Base-by-base conservation (phyloP, 2,113 vertebrate species). In the Clarias macrocephalus region DNA sequence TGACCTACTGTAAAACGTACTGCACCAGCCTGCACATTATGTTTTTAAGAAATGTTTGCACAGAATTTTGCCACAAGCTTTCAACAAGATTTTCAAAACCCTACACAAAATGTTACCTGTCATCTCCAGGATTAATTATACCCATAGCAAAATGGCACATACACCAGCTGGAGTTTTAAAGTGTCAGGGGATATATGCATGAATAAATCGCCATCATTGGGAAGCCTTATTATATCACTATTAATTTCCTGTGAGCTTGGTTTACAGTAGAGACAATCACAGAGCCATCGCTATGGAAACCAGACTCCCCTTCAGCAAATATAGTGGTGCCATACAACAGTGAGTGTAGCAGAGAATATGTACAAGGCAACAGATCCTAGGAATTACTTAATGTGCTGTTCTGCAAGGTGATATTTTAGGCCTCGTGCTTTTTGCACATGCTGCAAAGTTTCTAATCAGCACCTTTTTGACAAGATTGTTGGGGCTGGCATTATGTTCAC, bases 201-300 rank as follows among this genome's bases (percentile, higher is more conserved):
- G 83, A 86, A 86, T 86, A 77, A 88, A 88, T 77, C n/a, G 83
- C 66, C 81, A 86, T 77, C 65, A 54, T 63, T 80, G 65, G 59
- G 42, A 86, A 56, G 83, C 66, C 52, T 81, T 33, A 77, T 88
- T 73, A 87, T 76, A 88, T 90, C 85, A 72, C 37, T 85, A 85
- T 87, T 88, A 80, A 88, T 88, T 87, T 90, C 84, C 85, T 80
- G 62, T 60, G 28, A 56, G 76, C 82, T 85, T 88, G 62, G 77
- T 85, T 90, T 88, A 88, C 70, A 79, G 82, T 88, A 80, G 70
- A 80, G 85, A 77, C 73, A 85, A 88, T 87, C n/a, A 25, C 80
- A 83, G 85, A 62, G 33, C 79, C 75, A 89, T 91, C 59, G 85
- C 90, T 89, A 91, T 89, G 88, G 90, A 88, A 91, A 91, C 88